Conservation (phyloP, 2,113 vertebrate genomes). For the Martes martes region DNA sequence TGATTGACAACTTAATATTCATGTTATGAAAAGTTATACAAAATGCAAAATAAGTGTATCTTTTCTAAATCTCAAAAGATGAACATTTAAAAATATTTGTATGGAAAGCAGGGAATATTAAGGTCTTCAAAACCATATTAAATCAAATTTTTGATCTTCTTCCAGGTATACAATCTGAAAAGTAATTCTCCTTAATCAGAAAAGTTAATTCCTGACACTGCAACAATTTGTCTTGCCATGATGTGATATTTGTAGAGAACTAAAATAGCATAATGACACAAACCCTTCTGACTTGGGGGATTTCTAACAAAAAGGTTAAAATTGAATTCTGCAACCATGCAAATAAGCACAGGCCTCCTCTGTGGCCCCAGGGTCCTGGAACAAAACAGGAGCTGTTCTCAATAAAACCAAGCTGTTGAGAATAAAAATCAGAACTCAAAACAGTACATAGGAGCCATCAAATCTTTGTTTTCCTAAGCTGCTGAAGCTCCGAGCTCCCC, state of each 20-base stretch:
- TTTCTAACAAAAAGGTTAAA: slow-evolving; percentile 56
- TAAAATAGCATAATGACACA: slow-evolving; percentile 18
- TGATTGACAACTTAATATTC: slow-evolving; percentile 36
- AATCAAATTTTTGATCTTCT: background rate
- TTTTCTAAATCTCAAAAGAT: slow-evolving; percentile 36
- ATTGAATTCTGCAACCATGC: background rate
- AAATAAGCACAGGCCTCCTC: slow-evolving; percentile 13
- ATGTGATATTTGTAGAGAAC: slow-evolving; percentile 35
- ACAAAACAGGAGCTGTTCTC: background rate
- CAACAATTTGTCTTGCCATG: background rate
- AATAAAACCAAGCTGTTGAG: slow-evolving; percentile 30
- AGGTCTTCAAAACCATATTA: slow-evolving; percentile 23
- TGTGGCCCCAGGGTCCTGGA: background rate
- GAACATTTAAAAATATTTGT: slow-evolving; percentile 37
- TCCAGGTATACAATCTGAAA: slow-evolving; percentile 20
- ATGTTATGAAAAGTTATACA: slow-evolving; percentile 21
- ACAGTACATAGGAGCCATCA: background rate
- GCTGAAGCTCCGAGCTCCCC: background rate
- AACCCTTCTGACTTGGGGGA: slow-evolving; percentile 26
- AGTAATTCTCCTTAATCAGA: background rate
- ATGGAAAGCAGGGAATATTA: background rate
- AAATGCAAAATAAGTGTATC: slow-evolving; percentile 25
- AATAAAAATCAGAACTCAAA: slow-evolving; percentile 28
- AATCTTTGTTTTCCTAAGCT: background rate
- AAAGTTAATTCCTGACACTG: slow-evolving; percentile 42